Percentiles rank a stretch among this genome's conserved stretches.
These are phyloP conservation scores for Spodoptera littoralis DNA, from an alignment of 2,888 invertebrate species.

Conservation along the genomic window DNA sequence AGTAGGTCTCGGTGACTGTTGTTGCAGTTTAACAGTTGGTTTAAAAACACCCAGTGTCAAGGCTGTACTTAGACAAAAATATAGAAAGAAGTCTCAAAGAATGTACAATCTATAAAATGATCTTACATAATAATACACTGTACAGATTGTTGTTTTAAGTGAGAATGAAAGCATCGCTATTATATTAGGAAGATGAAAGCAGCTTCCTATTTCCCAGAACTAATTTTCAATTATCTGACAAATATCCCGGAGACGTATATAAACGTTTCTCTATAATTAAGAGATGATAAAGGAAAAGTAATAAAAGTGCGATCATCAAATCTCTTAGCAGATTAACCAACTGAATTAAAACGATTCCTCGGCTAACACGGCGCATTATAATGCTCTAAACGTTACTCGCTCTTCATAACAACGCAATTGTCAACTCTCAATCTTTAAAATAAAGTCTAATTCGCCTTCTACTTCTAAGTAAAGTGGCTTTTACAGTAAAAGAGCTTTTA, in stretches of 20 bases:
- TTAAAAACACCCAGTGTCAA: too few species aligned
- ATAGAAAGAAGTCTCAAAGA: too few species aligned
- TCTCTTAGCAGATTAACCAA: slow-evolving; percentile 50
- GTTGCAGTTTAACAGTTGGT: too few species aligned
- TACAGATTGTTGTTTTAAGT: too few species aligned
- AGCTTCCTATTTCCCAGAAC: not conserved
- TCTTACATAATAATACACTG: too few species aligned
- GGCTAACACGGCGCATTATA: slow-evolving; percentile 41
- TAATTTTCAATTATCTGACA: slow-evolving; percentile 2
- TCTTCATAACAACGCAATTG: slow-evolving; percentile 5
- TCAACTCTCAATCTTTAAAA: slow-evolving; percentile 8
- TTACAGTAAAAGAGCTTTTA: slow-evolving; percentile 58
- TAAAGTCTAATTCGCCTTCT: slow-evolving; percentile 30
- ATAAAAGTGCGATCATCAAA: slow-evolving; percentile 45
- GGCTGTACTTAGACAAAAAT: too few species aligned
- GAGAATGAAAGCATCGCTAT: too few species aligned
- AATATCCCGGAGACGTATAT: not conserved
- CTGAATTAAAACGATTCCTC: slow-evolving; percentile 49
- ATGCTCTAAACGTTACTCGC: slow-evolving; percentile 35
- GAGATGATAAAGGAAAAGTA: slow-evolving; percentile 23
- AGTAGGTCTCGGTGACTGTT: too few species aligned
- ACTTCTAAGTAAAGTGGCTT: slow-evolving; percentile 41
- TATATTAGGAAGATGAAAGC: not conserved
- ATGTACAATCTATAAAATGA: too few species aligned
- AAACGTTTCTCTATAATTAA: slow-evolving; percentile 21